phyloP scores from a whole-genome alignment of 2,113 vertebrate genomes.

The Bothrops jararaca region DNA sequence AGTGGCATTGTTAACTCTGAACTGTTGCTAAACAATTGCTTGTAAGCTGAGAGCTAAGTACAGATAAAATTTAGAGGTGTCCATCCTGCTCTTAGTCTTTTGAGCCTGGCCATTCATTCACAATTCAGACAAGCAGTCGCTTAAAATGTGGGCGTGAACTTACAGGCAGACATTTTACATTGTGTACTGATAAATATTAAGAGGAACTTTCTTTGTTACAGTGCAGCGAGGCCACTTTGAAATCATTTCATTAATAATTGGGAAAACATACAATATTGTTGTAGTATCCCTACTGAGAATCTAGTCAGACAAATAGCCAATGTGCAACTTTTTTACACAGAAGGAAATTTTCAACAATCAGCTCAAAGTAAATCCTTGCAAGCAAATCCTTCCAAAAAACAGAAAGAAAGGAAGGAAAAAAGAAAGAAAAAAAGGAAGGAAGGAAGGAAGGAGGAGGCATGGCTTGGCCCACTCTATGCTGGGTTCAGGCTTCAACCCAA shows the following conservation, averaged over 20 bases:
- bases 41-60: neutral
- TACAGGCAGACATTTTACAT: constrained; percentile 39
- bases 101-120: constrained; percentile 41
- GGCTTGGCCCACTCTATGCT: neutral
- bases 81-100: neutral
- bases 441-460: too few relatives aligned
- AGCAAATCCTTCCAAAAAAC: neutral
- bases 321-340: neutral
- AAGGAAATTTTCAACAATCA: neutral
- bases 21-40: neutral
- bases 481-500: neutral
- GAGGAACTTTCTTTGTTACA: constrained; percentile 38
- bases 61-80: neutral
- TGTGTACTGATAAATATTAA: constrained; percentile 59
- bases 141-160: constrained; percentile 32
- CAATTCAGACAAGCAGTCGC: constrained; percentile 58
- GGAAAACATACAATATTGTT: neutral
- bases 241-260: neutral
- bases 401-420: neutral
- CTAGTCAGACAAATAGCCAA: neutral
- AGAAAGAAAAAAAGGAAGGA: accelerated
- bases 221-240: constrained; percentile 36
- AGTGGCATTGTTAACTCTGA: neutral
- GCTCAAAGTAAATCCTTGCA: neutral
- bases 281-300: neutral